A percentile compares a stretch with the other conserved stretches of the same genome.
Conservation (phyloP, 2,113 vertebrate species). For the Tragulus kanchil region DNA sequence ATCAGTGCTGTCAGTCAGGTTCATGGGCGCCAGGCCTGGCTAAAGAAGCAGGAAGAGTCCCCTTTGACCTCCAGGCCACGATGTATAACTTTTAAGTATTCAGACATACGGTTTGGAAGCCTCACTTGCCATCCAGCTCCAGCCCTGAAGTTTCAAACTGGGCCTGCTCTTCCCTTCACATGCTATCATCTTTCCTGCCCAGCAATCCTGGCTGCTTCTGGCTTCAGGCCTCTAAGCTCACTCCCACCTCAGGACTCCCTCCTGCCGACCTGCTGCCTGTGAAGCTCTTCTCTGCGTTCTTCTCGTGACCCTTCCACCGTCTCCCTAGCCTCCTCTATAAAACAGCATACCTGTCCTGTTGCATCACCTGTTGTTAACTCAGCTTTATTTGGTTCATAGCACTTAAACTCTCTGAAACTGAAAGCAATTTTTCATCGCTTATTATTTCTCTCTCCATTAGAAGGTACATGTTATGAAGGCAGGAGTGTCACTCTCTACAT, state of each 20-base stretch:
- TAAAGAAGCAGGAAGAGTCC: background rate
- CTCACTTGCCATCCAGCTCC: background rate
- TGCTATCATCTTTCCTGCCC: background rate
- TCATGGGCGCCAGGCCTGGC: background rate
- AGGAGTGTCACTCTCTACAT: background rate
- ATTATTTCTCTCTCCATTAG: background rate
- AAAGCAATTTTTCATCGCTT: background rate
- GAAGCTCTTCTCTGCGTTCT: background rate
- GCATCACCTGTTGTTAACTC: background rate
- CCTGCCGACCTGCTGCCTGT: background rate
- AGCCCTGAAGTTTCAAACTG: background rate
- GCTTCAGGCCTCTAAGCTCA: background rate
- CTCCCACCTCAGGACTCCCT: background rate
- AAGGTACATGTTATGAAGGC: background rate
- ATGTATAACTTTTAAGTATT: background rate
- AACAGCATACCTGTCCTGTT: background rate
- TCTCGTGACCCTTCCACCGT: too few species aligned
- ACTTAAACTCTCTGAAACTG: background rate
- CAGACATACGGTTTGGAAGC: background rate
- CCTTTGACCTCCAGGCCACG: background rate
- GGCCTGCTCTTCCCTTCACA: background rate
- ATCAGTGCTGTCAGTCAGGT: fast-evolving
- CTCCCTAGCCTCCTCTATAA: background rate
- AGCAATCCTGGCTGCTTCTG: fast-evolving
- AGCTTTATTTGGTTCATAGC: background rate